phyloP scores from a whole-genome alignment of 2,888 invertebrate genomes.

The Drosophila neutralis region DNA sequence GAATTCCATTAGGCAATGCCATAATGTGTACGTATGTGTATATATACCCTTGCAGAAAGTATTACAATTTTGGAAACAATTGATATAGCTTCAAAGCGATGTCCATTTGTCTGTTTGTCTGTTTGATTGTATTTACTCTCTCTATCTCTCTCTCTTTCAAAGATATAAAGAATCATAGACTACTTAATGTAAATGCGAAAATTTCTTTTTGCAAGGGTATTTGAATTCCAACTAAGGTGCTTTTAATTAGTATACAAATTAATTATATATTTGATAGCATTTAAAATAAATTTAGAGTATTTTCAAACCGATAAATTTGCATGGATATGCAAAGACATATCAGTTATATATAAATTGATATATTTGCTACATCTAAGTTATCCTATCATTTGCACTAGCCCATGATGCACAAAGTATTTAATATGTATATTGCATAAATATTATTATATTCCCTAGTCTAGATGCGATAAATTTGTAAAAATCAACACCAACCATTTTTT shows the following conservation, averaged over 20 bases:
- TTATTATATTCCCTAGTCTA: slow-evolving; percentile 7
- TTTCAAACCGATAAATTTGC: slow-evolving; percentile 7
- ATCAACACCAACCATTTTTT: slow-evolving; percentile 30
- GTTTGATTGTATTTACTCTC: not conserved
- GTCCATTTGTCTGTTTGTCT: not conserved
- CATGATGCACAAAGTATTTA: not conserved
- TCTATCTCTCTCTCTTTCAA: not conserved
- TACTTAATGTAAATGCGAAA: not conserved
- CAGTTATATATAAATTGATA: not conserved
- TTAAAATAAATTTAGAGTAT: not conserved
- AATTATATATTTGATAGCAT: not conserved
- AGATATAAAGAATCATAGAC: not conserved
- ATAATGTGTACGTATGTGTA: not conserved
- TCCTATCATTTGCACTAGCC: not conserved
- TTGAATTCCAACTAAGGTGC: not conserved
- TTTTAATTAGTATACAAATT: not conserved
- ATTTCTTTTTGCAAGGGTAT: not conserved
- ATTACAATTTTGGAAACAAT: not conserved
- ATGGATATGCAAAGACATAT: slow-evolving; percentile 10
- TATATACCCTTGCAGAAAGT: not conserved
- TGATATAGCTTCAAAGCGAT: not conserved
- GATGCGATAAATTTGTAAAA: slow-evolving; percentile 26
- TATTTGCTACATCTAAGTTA: not conserved
- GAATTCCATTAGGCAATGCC: not conserved
- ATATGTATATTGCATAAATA: not conserved